phyloP scores from a whole-genome alignment of 2,888 invertebrate genomes.

The Drosophila limbata region DNA sequence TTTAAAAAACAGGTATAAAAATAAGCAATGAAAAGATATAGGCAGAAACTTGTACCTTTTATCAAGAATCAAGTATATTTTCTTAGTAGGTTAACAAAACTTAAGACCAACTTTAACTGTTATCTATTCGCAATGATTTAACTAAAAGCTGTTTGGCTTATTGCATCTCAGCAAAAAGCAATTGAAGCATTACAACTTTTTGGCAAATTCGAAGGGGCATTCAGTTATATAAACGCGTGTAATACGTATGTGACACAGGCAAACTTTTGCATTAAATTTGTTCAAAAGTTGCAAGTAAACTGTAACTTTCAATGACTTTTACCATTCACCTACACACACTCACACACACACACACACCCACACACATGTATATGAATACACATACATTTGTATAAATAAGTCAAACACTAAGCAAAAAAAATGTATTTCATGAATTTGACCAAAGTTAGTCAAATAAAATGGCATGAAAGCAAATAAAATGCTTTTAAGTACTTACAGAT shows the following conservation, averaged over 20 bases:
- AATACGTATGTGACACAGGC: slow-evolving; percentile 51
- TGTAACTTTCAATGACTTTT: slow-evolving; percentile 71
- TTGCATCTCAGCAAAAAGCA: slow-evolving; percentile 36
- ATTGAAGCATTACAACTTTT: slow-evolving; percentile 47
- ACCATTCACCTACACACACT: slow-evolving; percentile 55
- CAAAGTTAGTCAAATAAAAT: slow-evolving; percentile 35
- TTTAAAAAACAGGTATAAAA: too few species aligned
- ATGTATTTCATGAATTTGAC: slow-evolving; percentile 44
- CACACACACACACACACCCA: slow-evolving; percentile 22
- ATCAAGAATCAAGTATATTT: slow-evolving; percentile 1
- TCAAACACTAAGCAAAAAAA: slow-evolving; percentile 51
- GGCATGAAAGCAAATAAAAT: slow-evolving; percentile 27
- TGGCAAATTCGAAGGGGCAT: slow-evolving; percentile 35
- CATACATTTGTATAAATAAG: slow-evolving; percentile 31
- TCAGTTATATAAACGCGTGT: slow-evolving; percentile 40
- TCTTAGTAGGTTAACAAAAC: slow-evolving; percentile 20
- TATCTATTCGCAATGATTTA: slow-evolving; percentile 32
- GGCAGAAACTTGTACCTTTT: neutral
- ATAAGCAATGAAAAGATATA: too few species aligned
- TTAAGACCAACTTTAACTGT: slow-evolving; percentile 25
- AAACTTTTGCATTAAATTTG: slow-evolving; percentile 65
- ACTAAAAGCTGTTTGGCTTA: slow-evolving; percentile 39
- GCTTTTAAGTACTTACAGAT: slow-evolving; percentile 16
- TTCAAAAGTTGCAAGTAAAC: slow-evolving; percentile 59
- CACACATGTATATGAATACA: slow-evolving; percentile 10